phyloP scores from a whole-genome alignment of 2,888 invertebrate genomes.

The Athalia circularis region DNA sequence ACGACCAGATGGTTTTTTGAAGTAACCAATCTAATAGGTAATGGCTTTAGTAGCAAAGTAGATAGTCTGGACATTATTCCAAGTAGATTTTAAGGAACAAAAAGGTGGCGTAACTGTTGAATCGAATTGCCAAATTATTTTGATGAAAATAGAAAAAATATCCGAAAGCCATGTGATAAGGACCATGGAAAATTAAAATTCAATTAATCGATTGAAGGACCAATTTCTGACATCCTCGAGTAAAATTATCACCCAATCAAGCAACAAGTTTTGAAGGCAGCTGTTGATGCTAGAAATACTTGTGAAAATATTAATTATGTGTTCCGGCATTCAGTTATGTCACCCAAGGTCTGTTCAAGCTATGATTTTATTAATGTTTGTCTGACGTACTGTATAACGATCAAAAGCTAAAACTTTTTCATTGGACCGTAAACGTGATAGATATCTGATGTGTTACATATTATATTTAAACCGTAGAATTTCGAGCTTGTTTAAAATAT shows the following conservation, averaged over 20 bases:
- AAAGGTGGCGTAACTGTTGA: background rate
- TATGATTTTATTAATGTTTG: constrained; percentile 17
- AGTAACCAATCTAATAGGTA: constrained; percentile 33
- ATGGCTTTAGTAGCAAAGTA: constrained; percentile 47
- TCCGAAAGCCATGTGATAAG: no score
- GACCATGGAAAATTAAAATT: no score
- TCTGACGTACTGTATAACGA: background rate
- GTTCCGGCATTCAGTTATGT: background rate
- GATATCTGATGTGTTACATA: background rate
- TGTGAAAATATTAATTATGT: no score
- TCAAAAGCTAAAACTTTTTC: constrained; percentile 7
- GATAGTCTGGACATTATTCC: background rate
- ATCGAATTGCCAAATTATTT: background rate
- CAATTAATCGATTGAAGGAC: no score
- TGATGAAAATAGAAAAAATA: no score
- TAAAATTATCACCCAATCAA: no score
- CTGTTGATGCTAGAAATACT: no score
- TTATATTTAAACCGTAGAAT: constrained; percentile 9
- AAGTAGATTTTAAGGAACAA: background rate
- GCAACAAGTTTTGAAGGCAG: no score
- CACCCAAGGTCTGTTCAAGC: background rate
- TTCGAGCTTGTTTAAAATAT: constrained; percentile 18
- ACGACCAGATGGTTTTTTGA: constrained; percentile 19
- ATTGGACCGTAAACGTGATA: constrained; percentile 16
- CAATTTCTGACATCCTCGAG: no score